Evolutionary conservation across 1,140 invertebrate species (phyloP).

Genomic region (Magallana gigas): DNA sequence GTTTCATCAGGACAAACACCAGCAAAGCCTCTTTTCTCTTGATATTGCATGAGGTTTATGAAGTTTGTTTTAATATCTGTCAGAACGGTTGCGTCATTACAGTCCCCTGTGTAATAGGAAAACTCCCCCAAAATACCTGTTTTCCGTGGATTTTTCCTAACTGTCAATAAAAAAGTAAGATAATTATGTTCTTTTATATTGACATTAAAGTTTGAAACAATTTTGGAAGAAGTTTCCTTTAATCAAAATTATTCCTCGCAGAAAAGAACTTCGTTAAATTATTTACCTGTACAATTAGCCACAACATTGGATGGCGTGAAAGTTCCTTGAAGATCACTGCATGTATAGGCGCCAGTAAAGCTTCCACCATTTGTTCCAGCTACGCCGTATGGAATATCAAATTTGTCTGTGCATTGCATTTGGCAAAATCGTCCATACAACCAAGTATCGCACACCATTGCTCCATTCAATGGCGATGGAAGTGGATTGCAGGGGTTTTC

Average conservation of each 20-base stretch:
- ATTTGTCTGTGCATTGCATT: constrained; percentile 47
- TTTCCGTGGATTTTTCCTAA: not conserved
- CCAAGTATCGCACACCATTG: constrained; percentile 48
- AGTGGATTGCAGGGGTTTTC: constrained; percentile 49
- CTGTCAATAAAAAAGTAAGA: constrained; percentile 15
- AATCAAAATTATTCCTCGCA: too few species aligned
- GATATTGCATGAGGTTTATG: constrained; percentile 11
- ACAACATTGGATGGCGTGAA: constrained; percentile 40
- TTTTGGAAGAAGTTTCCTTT: too few species aligned
- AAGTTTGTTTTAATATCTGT: constrained; percentile 25
- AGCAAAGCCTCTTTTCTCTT: not conserved
- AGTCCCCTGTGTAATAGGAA: constrained; percentile 34
- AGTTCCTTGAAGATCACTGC: constrained; percentile 39
- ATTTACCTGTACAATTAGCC: constrained; percentile 49
- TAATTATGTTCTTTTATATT: too few species aligned
- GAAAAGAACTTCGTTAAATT: not conserved
- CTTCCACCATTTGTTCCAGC: constrained; percentile 7
- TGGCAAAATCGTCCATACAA: constrained; percentile 43
- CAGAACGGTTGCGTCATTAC: not conserved
- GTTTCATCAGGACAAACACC: not conserved
- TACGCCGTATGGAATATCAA: constrained; percentile 42
- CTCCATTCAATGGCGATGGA: constrained; percentile 43
- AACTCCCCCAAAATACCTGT: not conserved
- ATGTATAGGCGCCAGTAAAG: constrained; percentile 50
- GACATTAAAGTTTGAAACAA: too few species aligned